Percentiles rank a stretch among this genome's conserved stretches.
These are phyloP conservation scores for Platygyra sinensis DNA, from an alignment of 64 coral and sea anemone species.

Conservation along the genomic window DNA sequence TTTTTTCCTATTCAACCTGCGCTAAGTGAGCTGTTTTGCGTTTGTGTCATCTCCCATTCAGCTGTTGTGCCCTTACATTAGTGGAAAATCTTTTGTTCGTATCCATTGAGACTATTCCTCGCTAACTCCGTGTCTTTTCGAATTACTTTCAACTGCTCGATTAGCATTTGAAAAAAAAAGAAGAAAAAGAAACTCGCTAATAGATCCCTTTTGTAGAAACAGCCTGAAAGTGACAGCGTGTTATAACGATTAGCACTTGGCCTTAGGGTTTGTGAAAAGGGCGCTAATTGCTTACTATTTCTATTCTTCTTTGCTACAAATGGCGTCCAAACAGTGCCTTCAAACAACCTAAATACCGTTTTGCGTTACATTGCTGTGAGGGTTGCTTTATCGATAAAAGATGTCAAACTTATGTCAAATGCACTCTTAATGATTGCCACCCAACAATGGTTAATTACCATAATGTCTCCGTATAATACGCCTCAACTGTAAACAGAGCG, in stretches of 20 bases:
- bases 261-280: conserved; percentile 34
- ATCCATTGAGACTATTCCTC: conserved; percentile 32
- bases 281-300: conserved; percentile 47
- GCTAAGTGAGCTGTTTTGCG: conserved; percentile 27
- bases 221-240: conserved; percentile 48
- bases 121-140: conserved; percentile 31
- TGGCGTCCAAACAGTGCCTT: conserved; percentile 31
- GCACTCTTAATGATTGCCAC: conserved; percentile 53
- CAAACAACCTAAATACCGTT: conserved; percentile 1
- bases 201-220: conserved; percentile 37
- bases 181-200: conserved; percentile 18
- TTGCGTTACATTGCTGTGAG: conserved; percentile 37
- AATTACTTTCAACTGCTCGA: not conserved
- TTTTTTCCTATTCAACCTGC: not conserved
- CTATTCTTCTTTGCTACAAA: conserved; percentile 18
- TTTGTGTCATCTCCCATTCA: conserved; percentile 28
- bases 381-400: conserved; percentile 27
- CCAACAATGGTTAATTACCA: conserved; percentile 58
- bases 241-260: conserved; percentile 60
- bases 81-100: conserved; percentile 38
- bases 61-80: conserved; percentile 44
- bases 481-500: conserved; percentile 36
- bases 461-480: conserved; percentile 32
- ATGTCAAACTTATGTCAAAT: conserved; percentile 47
- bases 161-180: conserved; percentile 56